Percentiles rank a stretch among this genome's conserved stretches.
Conservation (phyloP, 1,140 invertebrate genomes). For the Bradynema listronoti region DNA sequence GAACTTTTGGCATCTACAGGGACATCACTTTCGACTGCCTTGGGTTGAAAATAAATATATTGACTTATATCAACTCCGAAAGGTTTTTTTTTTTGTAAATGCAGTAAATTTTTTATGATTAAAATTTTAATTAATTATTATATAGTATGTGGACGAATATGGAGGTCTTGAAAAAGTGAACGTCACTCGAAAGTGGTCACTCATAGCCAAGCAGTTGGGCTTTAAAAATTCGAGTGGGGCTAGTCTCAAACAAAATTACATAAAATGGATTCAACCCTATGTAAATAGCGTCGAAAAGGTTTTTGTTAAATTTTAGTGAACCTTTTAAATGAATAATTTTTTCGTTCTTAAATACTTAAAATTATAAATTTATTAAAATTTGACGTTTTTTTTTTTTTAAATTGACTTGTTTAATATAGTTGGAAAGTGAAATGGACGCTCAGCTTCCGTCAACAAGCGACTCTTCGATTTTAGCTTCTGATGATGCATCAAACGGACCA, state of each 20-base stretch:
- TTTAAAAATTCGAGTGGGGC: constrained; percentile 21
- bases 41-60: constrained; percentile 83
- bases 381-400: too few relatives aligned
- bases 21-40: constrained; percentile 61
- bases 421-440: too few relatives aligned
- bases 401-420: too few relatives aligned
- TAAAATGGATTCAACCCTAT: constrained; percentile 40
- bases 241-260: constrained; percentile 35
- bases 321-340: too few relatives aligned
- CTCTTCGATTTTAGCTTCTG: too few relatives aligned
- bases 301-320: too few relatives aligned
- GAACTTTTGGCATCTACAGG: constrained; percentile 35
- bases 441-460: too few relatives aligned
- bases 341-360: too few relatives aligned
- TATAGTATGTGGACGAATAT: constrained; percentile 76
- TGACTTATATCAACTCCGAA: constrained; percentile 85
- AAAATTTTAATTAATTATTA: constrained; percentile 32
- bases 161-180: constrained; percentile 58
- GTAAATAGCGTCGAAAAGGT: constrained; percentile 34
- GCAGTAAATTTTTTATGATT: constrained; percentile 13
- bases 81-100: constrained; percentile 57
- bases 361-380: too few relatives aligned
- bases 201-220: constrained; percentile 37
- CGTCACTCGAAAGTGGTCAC: constrained; percentile 76
- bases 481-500: too few relatives aligned